Percentiles rank a stretch among this genome's conserved stretches.
Evolutionary conservation across 2,888 invertebrate genomes (phyloP).

Genomic region (Heliothis peltigera): DNA sequence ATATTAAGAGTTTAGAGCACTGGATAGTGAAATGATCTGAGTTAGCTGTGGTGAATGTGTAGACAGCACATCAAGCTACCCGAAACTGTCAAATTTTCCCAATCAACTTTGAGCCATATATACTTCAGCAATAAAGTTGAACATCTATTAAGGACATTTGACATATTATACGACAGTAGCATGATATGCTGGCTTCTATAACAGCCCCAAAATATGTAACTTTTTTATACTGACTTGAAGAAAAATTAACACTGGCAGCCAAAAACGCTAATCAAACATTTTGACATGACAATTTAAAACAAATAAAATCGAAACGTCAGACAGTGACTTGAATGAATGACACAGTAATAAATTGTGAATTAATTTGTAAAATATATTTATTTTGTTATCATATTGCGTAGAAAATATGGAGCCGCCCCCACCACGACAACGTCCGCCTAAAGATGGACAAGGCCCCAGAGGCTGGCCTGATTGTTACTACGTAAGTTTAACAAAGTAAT

Average conservation of each 20-base stretch:
- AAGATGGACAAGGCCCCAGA: conserved; percentile 81
- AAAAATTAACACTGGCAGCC: not conserved
- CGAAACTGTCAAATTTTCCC: too few species aligned
- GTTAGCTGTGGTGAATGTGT: too few species aligned
- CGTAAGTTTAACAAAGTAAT: conserved; percentile 51
- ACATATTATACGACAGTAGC: too few species aligned
- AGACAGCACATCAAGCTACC: too few species aligned
- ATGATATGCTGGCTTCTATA: too few species aligned
- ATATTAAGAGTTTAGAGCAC: too few species aligned
- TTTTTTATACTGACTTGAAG: not conserved
- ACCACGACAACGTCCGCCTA: conserved; percentile 71
- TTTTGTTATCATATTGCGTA: conserved; percentile 6
- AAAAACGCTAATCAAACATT: not conserved
- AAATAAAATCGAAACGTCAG: conserved; percentile 7
- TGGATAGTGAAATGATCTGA: too few species aligned
- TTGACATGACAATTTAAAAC: not conserved
- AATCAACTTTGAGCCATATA: too few species aligned
- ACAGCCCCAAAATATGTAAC: too few species aligned
- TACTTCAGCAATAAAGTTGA: too few species aligned
- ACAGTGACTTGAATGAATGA: not conserved
- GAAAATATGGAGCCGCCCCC: conserved; percentile 32
- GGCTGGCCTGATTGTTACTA: conserved; percentile 82
- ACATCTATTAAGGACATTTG: too few species aligned
- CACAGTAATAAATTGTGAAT: conserved; percentile 3
- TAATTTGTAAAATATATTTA: conserved; percentile 15